Evolutionary conservation across 2,113 vertebrate species (phyloP).

Genomic region (Paratilapia polleni): DNA sequence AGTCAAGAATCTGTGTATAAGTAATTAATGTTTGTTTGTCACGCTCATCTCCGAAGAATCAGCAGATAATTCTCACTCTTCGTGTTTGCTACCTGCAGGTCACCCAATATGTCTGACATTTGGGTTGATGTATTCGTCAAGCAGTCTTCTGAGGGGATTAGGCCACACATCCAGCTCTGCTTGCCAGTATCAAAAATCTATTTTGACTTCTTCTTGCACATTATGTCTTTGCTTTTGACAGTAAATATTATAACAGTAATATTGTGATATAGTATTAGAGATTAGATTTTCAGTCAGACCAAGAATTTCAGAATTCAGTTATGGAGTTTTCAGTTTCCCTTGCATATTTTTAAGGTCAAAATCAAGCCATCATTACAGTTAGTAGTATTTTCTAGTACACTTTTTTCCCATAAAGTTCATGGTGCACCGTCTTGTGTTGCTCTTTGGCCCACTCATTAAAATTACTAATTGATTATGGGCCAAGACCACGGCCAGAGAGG

Average conservation of each 20-base stretch:
- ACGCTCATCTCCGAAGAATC: conserved; percentile 26
- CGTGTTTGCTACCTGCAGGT: conserved; percentile 35
- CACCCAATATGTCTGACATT: conserved; percentile 53
- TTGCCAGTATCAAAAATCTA: conserved; percentile 28
- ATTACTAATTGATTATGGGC: conserved; percentile 74
- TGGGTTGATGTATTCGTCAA: conserved; percentile 5
- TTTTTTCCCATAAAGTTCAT: conserved; percentile 39
- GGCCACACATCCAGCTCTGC: neutral
- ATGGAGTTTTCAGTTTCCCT: neutral
- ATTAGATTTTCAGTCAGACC: neutral
- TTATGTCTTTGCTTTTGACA: neutral
- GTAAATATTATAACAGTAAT: neutral
- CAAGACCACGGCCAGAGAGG: conserved; percentile 55
- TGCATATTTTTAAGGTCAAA: neutral
- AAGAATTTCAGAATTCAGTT: neutral
- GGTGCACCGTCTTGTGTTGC: conserved; percentile 18
- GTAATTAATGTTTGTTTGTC: conserved; percentile 67
- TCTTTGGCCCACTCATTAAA: conserved; percentile 65
- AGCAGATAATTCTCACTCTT: conserved; percentile 20
- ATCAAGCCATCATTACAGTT: conserved; percentile 12
- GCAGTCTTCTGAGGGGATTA: conserved; percentile 20
- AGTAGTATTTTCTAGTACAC: conserved; percentile 17
- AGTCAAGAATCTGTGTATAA: conserved; percentile 31
- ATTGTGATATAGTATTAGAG: neutral
- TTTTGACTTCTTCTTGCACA: neutral